These are phyloP conservation scores for Vicugna pacos DNA, from an alignment of 2,113 vertebrate genomes.

Conservation along the genomic window DNA sequence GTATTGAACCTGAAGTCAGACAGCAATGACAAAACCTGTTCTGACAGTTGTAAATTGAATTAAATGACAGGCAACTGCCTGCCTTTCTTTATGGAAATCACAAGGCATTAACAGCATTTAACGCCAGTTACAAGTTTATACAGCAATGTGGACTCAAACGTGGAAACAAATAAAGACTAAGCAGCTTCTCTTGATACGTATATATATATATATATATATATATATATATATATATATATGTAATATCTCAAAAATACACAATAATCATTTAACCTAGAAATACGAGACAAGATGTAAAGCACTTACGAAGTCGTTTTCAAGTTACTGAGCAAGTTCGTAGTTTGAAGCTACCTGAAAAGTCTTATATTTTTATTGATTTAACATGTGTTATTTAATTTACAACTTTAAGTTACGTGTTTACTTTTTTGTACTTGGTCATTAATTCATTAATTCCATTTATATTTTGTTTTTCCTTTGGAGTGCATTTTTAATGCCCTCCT, in stretches of 20 bases:
- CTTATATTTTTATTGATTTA: constrained; percentile 33
- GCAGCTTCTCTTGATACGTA: not conserved
- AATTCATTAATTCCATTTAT: constrained; percentile 5
- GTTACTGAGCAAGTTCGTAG: not conserved
- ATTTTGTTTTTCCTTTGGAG: constrained; percentile 57
- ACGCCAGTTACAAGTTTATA: not conserved
- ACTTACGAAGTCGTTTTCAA: constrained; percentile 8
- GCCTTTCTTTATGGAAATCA: not conserved
- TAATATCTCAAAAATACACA: not conserved
- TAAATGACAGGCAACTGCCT: not conserved
- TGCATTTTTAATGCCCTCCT: constrained; percentile 58
- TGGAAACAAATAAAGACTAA: not conserved
- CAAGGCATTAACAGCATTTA: not conserved
- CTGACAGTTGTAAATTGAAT: not conserved
- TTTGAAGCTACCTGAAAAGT: not conserved
- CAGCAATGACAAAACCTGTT: not conserved
- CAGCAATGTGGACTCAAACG: not conserved
- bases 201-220: no score
- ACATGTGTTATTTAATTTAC: not conserved
- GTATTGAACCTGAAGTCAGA: constrained; percentile 5
- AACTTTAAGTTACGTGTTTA: not conserved
- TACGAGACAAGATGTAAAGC: not conserved
- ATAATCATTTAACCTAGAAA: not conserved
- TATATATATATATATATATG: not conserved
- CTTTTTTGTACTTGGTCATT: not conserved